Conservation (phyloP, 2,888 invertebrate species). For the Fabriciana adippe region DNA sequence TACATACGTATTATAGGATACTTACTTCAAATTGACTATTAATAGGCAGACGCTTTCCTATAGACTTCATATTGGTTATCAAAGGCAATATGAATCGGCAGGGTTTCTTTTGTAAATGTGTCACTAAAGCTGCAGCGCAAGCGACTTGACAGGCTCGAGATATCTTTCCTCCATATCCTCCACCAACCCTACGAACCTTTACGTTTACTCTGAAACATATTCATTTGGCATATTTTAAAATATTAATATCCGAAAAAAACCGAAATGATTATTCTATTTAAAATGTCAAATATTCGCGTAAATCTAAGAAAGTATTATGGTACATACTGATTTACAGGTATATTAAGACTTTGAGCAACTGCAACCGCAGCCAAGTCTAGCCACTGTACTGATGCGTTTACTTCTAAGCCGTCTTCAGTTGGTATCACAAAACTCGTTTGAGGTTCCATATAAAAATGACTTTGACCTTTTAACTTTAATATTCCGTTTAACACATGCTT, state of each 20-base stretch:
- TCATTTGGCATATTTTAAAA: not conserved
- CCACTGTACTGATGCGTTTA: slow-evolving; percentile 85
- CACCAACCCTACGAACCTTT: slow-evolving; percentile 84
- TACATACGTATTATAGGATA: not conserved
- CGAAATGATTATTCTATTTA: too few species aligned
- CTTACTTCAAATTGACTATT: slow-evolving; percentile 80
- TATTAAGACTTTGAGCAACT: slow-evolving; percentile 79
- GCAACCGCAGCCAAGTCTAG: slow-evolving; percentile 82
- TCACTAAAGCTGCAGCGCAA: slow-evolving; percentile 84
- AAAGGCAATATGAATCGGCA: slow-evolving; percentile 84
- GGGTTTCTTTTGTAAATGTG: slow-evolving; percentile 80
- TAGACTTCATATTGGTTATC: slow-evolving; percentile 84
- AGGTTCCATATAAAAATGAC: slow-evolving; percentile 89
- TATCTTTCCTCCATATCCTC: slow-evolving; percentile 85
- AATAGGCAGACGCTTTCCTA: slow-evolving; percentile 82
- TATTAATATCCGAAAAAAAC: too few species aligned
- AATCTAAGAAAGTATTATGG: too few species aligned
- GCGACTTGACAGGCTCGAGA: slow-evolving; percentile 80
- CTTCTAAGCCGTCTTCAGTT: slow-evolving; percentile 87
- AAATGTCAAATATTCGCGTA: too few species aligned
- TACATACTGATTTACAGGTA: slow-evolving; percentile 80
- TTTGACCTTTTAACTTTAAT: slow-evolving; percentile 84
- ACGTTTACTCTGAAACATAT: slow-evolving; percentile 81
- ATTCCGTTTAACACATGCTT: slow-evolving; percentile 79
- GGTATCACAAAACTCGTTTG: slow-evolving; percentile 85